Conservation (phyloP, 2,113 vertebrate species). For the Triplophysa rosa region DNA sequence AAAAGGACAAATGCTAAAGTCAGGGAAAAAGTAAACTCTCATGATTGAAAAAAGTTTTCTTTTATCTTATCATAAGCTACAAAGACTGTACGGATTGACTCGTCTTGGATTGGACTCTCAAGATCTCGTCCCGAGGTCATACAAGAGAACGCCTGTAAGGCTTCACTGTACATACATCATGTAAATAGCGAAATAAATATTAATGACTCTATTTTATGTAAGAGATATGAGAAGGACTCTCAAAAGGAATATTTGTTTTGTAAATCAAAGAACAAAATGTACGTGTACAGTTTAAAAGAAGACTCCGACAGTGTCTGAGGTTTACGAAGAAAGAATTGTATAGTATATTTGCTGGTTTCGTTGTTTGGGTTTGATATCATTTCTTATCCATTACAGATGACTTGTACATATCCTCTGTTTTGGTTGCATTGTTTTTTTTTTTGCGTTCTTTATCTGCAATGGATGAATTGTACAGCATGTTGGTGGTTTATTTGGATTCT, state of each 20-base stretch:
- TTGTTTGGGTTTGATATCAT: constrained; percentile 56
- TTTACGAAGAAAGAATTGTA: constrained; percentile 60
- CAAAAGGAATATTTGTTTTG: constrained; percentile 68
- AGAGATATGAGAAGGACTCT: constrained; percentile 64
- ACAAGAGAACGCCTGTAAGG: constrained; percentile 54
- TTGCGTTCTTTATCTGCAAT: constrained; percentile 39
- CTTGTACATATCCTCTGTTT: constrained; percentile 57
- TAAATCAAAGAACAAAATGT: constrained; percentile 51
- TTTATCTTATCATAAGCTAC: constrained; percentile 41
- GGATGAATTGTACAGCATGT: constrained; percentile 59
- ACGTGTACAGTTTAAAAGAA: constrained; percentile 56
- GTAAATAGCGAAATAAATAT: constrained; percentile 76
- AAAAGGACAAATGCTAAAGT: not conserved
- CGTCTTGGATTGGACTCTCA: constrained; percentile 62
- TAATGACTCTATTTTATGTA: constrained; percentile 79
- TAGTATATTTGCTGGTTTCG: constrained; percentile 57
- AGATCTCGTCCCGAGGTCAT: constrained; percentile 66
- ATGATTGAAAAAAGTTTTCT: not conserved
- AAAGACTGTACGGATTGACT: constrained; percentile 56
- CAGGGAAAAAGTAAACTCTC: not conserved
- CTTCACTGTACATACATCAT: constrained; percentile 62
- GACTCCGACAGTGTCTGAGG: constrained; percentile 44
- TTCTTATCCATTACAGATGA: constrained; percentile 49
- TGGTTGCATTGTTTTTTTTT: constrained; percentile 53
- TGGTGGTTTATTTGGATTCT: constrained; percentile 51